These are phyloP conservation scores for Scolanthus callimorphus DNA, from an alignment of 92 coral and sea anemone genomes.

Conservation along the genomic window DNA sequence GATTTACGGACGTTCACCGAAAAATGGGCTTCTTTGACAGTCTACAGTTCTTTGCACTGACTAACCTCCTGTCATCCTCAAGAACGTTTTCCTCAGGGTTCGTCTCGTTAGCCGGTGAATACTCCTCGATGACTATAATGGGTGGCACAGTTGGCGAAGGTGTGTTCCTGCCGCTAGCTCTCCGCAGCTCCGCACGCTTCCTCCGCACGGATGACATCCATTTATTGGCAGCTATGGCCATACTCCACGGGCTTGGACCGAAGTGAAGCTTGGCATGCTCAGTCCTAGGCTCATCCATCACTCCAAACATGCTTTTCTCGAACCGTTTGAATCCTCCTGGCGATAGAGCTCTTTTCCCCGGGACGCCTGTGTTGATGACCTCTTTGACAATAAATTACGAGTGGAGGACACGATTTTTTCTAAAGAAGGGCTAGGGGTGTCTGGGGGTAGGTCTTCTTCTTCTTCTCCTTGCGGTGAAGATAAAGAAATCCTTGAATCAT, in stretches of 20 bases:
- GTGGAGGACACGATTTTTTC: slow-evolving; percentile 52
- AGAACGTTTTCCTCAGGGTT: slow-evolving; percentile 3
- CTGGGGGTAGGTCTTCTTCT: no score
- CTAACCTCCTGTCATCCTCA: no score
- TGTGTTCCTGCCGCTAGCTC: slow-evolving; percentile 1
- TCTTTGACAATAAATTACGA: slow-evolving; percentile 69
- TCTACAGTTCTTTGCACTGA: no score
- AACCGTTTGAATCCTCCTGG: slow-evolving; percentile 60
- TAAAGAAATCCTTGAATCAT: no score
- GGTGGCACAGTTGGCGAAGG: slow-evolving; percentile 66
- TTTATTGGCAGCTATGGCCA: slow-evolving; percentile 68
- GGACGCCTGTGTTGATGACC: slow-evolving; percentile 86
- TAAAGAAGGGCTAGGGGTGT: no score
- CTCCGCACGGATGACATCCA: slow-evolving; percentile 55
- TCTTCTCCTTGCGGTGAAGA: no score
- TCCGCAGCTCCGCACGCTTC: slow-evolving; percentile 11
- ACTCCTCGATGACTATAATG: slow-evolving; percentile 87
- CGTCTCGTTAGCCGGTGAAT: slow-evolving; percentile 20
- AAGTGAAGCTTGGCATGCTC: slow-evolving; percentile 15
- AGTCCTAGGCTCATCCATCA: slow-evolving; percentile 45
- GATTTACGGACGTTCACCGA: no score
- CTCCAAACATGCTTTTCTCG: slow-evolving; percentile 78
- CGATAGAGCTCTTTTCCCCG: slow-evolving; percentile 49
- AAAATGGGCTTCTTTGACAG: no score
- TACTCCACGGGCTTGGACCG: slow-evolving; percentile 62